Percentiles rank a stretch among this genome's conserved stretches.
phyloP scores from a whole-genome alignment of 2,113 vertebrate species.

The Nerophis lumbriciformis region DNA sequence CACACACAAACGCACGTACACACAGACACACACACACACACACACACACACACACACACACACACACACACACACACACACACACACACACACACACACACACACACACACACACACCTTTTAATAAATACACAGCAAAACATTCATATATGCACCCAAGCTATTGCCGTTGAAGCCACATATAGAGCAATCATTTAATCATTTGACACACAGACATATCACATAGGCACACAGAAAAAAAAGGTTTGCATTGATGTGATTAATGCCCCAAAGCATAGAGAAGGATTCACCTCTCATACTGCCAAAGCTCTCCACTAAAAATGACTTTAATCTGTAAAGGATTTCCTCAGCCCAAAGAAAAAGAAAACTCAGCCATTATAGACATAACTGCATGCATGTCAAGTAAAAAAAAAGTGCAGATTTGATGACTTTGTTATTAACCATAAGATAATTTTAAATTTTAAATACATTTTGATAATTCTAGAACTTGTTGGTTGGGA shows the following conservation, averaged over 20 bases:
- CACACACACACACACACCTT: constrained; percentile 35
- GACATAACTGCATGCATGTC: background rate
- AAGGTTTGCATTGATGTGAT: constrained; percentile 52
- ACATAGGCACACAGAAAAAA: constrained; percentile 22
- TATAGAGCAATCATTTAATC: constrained; percentile 55
- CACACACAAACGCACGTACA: constrained; percentile 33
- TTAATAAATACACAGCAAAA: constrained; percentile 29
- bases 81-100: constrained; percentile 28
- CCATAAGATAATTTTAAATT: too few species aligned
- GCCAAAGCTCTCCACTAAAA: constrained; percentile 51
- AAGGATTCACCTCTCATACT: constrained; percentile 30
- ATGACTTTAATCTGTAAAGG: constrained; percentile 34
- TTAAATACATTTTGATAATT: too few species aligned
- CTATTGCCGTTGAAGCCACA: constrained; percentile 46
- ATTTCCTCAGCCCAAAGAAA: background rate
- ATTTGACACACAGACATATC: constrained; percentile 24
- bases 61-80: constrained; percentile 28
- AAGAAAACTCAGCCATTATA: background rate
- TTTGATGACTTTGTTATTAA: background rate
- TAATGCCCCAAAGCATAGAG: constrained; percentile 68
- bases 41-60: constrained; percentile 43
- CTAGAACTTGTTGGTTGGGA: too few species aligned
- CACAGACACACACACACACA: constrained; percentile 14
- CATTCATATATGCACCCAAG: constrained; percentile 21
- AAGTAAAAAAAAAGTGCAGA: background rate